Percentiles rank a stretch among this genome's conserved stretches.
These are phyloP conservation scores for Meda fulgida DNA, from an alignment of 2,797 vertebrate species.

Conservation along the genomic window DNA sequence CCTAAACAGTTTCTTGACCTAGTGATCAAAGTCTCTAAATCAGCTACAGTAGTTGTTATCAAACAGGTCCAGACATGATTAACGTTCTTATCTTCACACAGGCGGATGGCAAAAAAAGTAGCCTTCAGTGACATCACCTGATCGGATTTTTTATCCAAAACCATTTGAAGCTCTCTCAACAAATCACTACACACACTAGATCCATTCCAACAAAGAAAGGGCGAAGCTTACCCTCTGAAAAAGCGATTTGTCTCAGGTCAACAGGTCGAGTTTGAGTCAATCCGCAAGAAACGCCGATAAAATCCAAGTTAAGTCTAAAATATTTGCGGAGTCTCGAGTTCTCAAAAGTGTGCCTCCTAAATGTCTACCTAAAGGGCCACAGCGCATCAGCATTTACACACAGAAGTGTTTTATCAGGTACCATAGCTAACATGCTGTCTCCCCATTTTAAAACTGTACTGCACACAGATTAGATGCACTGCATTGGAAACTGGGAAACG, in stretches of 20 bases:
- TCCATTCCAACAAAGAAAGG: background rate
- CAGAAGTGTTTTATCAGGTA: constrained; percentile 16
- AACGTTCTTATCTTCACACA: constrained; percentile 10
- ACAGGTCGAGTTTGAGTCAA: background rate
- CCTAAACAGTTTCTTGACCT: constrained; percentile 2
- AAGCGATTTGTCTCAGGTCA: background rate
- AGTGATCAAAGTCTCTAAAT: constrained; percentile 35
- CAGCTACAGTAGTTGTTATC: constrained; percentile 31
- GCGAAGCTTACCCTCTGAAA: background rate
- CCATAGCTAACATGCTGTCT: background rate
- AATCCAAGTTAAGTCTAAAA: background rate
- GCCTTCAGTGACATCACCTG: constrained; percentile 20
- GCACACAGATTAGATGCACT: constrained; percentile 34
- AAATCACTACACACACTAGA: background rate
- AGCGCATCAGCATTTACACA: constrained; percentile 1
- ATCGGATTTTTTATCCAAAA: constrained; percentile 1
- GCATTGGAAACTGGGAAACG: constrained; percentile 22
- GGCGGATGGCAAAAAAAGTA: background rate
- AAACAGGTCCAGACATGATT: constrained; percentile 33
- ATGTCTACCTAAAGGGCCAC: background rate
- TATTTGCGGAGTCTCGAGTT: background rate
- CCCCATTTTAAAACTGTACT: constrained; percentile 15
- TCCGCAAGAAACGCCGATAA: background rate
- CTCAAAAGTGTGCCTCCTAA: background rate
- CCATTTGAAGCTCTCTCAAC: constrained; percentile 11